Percentiles rank a stretch among this genome's conserved stretches.
These are phyloP conservation scores for Ochropleura leucogaster DNA, from an alignment of 2,888 invertebrate species.

Conservation along the genomic window DNA sequence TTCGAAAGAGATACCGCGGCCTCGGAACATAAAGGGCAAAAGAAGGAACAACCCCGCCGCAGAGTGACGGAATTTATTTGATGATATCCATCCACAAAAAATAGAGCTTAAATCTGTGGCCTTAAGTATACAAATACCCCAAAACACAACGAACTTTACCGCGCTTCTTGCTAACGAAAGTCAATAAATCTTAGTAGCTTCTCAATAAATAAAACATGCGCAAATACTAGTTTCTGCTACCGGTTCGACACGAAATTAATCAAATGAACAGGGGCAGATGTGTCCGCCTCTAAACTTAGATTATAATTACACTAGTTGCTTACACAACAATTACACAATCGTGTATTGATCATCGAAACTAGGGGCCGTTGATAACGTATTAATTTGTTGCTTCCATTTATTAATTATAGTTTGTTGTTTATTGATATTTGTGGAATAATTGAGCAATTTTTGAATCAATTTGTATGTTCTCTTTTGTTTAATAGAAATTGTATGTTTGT, in stretches of 20 bases:
- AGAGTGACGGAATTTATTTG: too few species aligned
- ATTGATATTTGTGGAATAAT: constrained; percentile 31
- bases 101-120: too few species aligned
- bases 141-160: not conserved
- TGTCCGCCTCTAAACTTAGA: constrained; percentile 54
- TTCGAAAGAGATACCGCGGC: too few species aligned
- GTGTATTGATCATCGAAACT: constrained; percentile 56
- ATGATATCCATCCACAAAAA: too few species aligned
- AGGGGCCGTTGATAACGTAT: constrained; percentile 53
- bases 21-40: too few species aligned
- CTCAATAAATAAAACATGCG: constrained; percentile 35
- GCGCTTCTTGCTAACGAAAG: constrained; percentile 6
- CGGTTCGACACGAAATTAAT: constrained; percentile 51
- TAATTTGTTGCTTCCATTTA: constrained; percentile 55
- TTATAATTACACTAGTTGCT: constrained; percentile 48
- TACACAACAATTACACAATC: constrained; percentile 60
- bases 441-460: constrained; percentile 11
- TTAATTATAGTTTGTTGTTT: constrained; percentile 30
- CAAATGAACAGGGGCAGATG: constrained; percentile 43
- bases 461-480: not conserved
- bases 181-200: constrained; percentile 29
- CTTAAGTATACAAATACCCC: not conserved
- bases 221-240: constrained; percentile 45
- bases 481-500: not conserved
- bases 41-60: too few species aligned